Percentiles rank a stretch among this genome's conserved stretches.
These are phyloP conservation scores for Cryptotis parvus DNA, from an alignment of 2,113 vertebrate species.

Conservation along the genomic window DNA sequence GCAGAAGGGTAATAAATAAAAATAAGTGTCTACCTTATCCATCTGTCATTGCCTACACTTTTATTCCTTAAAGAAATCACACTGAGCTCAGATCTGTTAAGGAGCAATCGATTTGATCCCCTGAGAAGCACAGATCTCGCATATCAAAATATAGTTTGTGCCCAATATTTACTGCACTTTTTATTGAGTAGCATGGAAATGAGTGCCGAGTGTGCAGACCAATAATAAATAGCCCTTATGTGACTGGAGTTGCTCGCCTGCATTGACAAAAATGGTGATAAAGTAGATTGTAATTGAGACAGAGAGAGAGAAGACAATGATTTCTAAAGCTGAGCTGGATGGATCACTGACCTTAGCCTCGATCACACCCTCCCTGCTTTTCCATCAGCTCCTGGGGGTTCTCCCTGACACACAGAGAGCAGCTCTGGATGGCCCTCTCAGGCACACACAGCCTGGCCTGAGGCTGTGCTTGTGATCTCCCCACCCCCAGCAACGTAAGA, in stretches of 20 bases:
- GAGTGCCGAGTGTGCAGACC: conserved; percentile 46
- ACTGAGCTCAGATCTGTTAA: neutral
- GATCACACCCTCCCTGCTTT: accelerated
- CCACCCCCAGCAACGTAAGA: neutral
- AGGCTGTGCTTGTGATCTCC: neutral
- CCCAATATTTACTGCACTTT: neutral
- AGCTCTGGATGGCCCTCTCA: too few relatives aligned
- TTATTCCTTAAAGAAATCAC: conserved; percentile 52
- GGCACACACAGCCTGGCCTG: too few relatives aligned
- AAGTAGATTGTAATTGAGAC: conserved; percentile 20
- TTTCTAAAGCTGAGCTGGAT: neutral
- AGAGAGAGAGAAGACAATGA: neutral
- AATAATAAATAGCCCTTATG: conserved; percentile 32
- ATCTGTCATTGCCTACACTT: neutral
- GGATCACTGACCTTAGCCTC: neutral
- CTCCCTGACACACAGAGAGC: neutral
- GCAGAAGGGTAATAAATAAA: conserved; percentile 53
- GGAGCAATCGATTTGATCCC: conserved; percentile 48
- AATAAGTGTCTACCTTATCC: conserved; percentile 27
- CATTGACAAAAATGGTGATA: neutral
- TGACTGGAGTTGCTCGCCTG: neutral
- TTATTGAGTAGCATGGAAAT: conserved; percentile 54
- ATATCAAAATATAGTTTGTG: neutral
- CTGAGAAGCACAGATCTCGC: conserved; percentile 6
- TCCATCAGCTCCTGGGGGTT: neutral